Percentiles rank a stretch among this genome's conserved stretches.
Evolutionary conservation across 2,888 invertebrate species (phyloP).

Genomic region (Diogma glabrata): DNA sequence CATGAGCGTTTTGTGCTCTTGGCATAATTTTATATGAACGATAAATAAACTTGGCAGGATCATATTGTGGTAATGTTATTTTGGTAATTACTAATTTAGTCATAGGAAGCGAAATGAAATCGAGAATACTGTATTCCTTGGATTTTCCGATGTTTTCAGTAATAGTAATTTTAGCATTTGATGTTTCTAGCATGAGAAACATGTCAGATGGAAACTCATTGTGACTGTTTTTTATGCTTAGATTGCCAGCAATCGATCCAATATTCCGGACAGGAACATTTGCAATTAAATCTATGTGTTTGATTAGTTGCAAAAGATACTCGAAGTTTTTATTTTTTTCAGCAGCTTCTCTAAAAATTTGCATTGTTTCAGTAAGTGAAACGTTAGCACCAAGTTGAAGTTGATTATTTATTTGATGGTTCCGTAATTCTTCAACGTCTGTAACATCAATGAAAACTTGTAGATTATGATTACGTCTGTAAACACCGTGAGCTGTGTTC

Average conservation of each 20-base stretch:
- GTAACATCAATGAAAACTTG: constrained; percentile 53
- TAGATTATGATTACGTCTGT: constrained; percentile 26
- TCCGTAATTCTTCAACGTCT: constrained; percentile 44
- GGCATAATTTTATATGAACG: constrained; percentile 56
- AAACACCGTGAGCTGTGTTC: constrained; percentile 62
- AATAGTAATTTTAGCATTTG: constrained; percentile 31
- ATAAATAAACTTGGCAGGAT: constrained; percentile 36
- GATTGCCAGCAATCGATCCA: constrained; percentile 42
- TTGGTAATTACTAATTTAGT: constrained; percentile 25
- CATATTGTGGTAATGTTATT: constrained; percentile 28
- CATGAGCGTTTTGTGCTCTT: constrained; percentile 63
- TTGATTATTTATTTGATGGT: constrained; percentile 33
- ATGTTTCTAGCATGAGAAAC: constrained; percentile 37
- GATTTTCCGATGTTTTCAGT: constrained; percentile 18
- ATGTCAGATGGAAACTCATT: constrained; percentile 45
- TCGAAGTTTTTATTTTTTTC: constrained; percentile 37
- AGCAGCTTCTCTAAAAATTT: constrained; percentile 28
- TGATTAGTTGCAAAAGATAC: constrained; percentile 47
- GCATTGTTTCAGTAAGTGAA: constrained; percentile 38
- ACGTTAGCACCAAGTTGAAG: constrained; percentile 48
- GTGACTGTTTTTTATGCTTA: constrained; percentile 42
- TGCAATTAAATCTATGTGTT: constrained; percentile 59
- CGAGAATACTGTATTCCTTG: constrained; percentile 24
- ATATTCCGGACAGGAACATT: constrained; percentile 61
- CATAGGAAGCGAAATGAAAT: constrained; percentile 26